Conservation (phyloP, 2,888 invertebrate genomes). For the Macrophya annulata region DNA sequence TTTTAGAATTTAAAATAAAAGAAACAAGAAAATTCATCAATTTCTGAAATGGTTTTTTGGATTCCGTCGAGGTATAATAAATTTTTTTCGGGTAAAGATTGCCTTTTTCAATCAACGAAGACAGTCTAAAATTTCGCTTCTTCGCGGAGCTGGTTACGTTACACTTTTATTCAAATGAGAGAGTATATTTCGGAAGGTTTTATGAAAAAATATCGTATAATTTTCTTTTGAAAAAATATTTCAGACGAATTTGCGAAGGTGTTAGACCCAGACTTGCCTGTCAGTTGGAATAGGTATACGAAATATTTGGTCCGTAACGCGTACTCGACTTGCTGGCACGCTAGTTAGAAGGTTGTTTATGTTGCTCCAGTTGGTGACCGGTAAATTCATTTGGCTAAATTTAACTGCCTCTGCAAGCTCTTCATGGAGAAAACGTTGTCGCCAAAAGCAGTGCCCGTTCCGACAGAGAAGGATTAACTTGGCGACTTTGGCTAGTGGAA, state of each 20-base stretch:
- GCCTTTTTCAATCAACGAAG: no score
- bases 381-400: constrained; percentile 66
- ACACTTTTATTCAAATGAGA: not conserved
- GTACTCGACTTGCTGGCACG: constrained; percentile 20
- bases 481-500: constrained; percentile 21
- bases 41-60: no score
- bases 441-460: constrained; percentile 14
- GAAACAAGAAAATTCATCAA: no score
- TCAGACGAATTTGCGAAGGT: not conserved
- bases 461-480: constrained; percentile 27
- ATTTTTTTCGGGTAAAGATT: no score
- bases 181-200: not conserved
- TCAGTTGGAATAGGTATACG: not conserved
- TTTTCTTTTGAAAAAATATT: not conserved
- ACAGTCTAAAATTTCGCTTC: not conserved
- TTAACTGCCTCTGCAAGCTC: constrained; percentile 60
- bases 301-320: constrained; percentile 15
- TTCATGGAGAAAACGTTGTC: constrained; percentile 36
- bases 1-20: no score
- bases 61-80: no score
- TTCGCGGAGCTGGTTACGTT: not conserved
- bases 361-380: constrained; percentile 57
- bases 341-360: constrained; percentile 40
- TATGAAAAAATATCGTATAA: not conserved
- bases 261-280: not conserved